Evolutionary conservation across 2,888 invertebrate species (phyloP).

Genomic region (Melieria picta): DNA sequence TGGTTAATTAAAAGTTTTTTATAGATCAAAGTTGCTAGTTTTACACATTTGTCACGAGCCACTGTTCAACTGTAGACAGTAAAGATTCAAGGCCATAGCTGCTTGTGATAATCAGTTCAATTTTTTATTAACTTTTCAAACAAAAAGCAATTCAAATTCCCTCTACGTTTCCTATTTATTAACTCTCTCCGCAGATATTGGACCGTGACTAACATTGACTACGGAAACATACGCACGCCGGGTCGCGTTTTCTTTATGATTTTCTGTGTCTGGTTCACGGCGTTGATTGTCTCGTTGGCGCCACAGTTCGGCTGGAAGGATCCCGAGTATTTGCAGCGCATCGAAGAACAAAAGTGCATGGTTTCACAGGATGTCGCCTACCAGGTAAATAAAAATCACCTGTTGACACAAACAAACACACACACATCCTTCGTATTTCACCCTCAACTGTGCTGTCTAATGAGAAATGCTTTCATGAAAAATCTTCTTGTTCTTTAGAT

Average conservation of each 20-base stretch:
- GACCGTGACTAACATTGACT: conserved; percentile 98
- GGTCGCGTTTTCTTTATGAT: conserved; percentile 90
- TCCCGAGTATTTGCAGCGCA: conserved; percentile 85
- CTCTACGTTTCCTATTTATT: background rate
- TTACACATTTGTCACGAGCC: too few relatives aligned
- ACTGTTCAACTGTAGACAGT: too few relatives aligned
- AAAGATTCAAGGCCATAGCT: too few relatives aligned
- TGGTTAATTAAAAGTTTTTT: too few relatives aligned
- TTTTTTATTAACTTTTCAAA: background rate
- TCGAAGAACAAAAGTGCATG: conserved; percentile 85
- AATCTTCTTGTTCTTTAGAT: conserved; percentile 49
- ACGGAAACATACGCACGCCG: conserved; percentile 91
- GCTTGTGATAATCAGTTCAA: background rate
- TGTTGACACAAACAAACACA: too few relatives aligned
- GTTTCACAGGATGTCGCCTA: conserved; percentile 93
- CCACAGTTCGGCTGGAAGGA: conserved; percentile 97
- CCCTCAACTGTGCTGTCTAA: too few relatives aligned
- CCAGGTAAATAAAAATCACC: conserved; percentile 71
- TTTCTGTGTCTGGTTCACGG: conserved; percentile 89
- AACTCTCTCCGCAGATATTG: conserved; percentile 80
- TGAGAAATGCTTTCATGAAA: too few relatives aligned
- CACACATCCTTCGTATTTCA: too few relatives aligned
- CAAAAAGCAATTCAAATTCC: background rate
- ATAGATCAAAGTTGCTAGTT: too few relatives aligned
- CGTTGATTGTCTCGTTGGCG: conserved; percentile 91